These are phyloP conservation scores for Vidua macroura DNA, from an alignment of 2,113 vertebrate genomes.

Conservation along the genomic window DNA sequence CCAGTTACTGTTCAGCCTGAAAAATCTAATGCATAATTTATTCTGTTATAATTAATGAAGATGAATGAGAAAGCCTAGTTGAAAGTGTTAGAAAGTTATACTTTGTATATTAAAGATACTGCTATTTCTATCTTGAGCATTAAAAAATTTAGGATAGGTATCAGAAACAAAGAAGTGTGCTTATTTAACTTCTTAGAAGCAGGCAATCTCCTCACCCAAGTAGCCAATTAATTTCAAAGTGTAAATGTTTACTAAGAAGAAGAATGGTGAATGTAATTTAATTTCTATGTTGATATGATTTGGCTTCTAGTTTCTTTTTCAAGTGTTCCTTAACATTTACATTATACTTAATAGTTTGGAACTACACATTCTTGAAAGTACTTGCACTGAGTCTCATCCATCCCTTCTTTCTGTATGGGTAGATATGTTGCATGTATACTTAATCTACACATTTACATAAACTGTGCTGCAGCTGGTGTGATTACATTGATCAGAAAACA, in stretches of 20 bases:
- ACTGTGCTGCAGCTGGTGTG: not conserved
- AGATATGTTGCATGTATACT: not conserved
- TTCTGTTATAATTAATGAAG: constrained; percentile 56
- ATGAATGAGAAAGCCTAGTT: constrained; percentile 7
- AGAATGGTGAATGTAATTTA: not conserved
- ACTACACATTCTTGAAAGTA: not conserved
- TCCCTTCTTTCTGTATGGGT: not conserved
- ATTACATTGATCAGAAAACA: not conserved
- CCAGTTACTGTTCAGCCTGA: not conserved
- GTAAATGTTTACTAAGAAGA: not conserved
- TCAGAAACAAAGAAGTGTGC: not conserved
- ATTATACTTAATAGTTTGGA: not conserved
- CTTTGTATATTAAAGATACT: not conserved
- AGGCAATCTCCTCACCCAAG: not conserved
- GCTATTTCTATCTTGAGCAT: constrained; percentile 1
- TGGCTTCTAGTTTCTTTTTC: not conserved
- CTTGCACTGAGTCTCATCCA: not conserved
- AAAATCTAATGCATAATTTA: constrained; percentile 54
- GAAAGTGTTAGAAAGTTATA: constrained; percentile 32
- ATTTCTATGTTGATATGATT: not conserved
- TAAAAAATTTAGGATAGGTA: not conserved
- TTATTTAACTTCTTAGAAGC: not conserved
- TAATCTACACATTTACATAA: not conserved
- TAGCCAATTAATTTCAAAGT: not conserved
- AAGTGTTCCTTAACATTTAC: not conserved